Evolutionary conservation across 2,888 invertebrate species (phyloP).

Genomic region (Psylliodes chrysocephalus): DNA sequence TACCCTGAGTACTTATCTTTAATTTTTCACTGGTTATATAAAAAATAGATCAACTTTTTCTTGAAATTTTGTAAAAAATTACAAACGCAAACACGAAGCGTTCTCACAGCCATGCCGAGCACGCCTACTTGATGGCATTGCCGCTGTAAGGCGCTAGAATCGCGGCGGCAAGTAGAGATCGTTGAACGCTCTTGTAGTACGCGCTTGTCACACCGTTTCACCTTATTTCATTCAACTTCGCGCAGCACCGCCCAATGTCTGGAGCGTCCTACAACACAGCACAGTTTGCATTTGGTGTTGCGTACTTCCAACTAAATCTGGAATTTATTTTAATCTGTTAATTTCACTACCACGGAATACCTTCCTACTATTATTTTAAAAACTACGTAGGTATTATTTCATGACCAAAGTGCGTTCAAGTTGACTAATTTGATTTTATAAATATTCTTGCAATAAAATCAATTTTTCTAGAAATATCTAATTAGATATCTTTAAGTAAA

Average conservation of each 20-base stretch:
- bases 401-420: too few species aligned
- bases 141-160: slow-evolving; percentile 55
- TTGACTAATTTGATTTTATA: too few species aligned
- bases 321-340: slow-evolving; percentile 14
- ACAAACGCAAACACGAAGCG: slow-evolving; percentile 48
- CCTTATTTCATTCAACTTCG: slow-evolving; percentile 61
- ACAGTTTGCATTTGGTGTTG: slow-evolving; percentile 45
- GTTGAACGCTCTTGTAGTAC: slow-evolving; percentile 63
- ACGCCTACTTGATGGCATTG: slow-evolving; percentile 55
- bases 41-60: slow-evolving; percentile 46
- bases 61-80: slow-evolving; percentile 52
- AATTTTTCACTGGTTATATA: slow-evolving; percentile 40
- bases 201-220: slow-evolving; percentile 55
- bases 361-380: not conserved
- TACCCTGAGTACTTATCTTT: slow-evolving; percentile 38
- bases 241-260: slow-evolving; percentile 62
- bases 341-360: not conserved
- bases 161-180: slow-evolving; percentile 56
- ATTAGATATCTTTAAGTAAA: not conserved
- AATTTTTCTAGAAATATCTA: not conserved
- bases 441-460: too few species aligned
- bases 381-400: not conserved
- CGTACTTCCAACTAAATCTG: slow-evolving; percentile 4
- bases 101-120: slow-evolving; percentile 56
- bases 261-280: slow-evolving; percentile 55